Evolutionary conservation across 2,113 vertebrate genomes (phyloP).

Genomic region (Podarcis cretensis): DNA sequence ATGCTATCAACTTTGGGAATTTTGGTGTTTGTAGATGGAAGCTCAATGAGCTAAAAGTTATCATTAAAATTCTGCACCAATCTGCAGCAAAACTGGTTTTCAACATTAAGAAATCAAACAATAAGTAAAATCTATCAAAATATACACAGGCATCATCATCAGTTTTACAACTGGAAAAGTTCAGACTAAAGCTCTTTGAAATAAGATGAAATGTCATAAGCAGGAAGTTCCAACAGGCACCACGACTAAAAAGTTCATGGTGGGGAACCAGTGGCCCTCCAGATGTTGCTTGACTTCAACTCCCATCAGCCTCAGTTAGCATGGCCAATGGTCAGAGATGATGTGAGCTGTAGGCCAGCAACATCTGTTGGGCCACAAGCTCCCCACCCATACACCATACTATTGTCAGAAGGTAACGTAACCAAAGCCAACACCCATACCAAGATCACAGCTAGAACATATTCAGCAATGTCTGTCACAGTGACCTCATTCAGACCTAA

Average conservation of each 20-base stretch:
- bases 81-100: background rate
- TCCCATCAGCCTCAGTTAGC: background rate
- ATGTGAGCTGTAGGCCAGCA: background rate
- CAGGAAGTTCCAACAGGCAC: background rate
- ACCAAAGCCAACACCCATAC: background rate
- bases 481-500: background rate
- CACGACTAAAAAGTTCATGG: background rate
- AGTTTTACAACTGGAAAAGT: too few species aligned
- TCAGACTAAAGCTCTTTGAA: background rate
- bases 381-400: background rate
- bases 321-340: background rate
- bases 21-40: background rate
- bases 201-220: background rate
- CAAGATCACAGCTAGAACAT: background rate
- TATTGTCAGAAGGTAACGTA: background rate
- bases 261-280: background rate
- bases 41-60: background rate
- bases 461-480: background rate
- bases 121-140: background rate
- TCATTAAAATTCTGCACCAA: background rate
- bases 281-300: background rate
- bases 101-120: background rate
- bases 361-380: background rate
- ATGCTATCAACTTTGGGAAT: background rate
- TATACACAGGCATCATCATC: background rate